Conservation (phyloP, 2,888 invertebrate species). For the Rhagonycha lutea region DNA sequence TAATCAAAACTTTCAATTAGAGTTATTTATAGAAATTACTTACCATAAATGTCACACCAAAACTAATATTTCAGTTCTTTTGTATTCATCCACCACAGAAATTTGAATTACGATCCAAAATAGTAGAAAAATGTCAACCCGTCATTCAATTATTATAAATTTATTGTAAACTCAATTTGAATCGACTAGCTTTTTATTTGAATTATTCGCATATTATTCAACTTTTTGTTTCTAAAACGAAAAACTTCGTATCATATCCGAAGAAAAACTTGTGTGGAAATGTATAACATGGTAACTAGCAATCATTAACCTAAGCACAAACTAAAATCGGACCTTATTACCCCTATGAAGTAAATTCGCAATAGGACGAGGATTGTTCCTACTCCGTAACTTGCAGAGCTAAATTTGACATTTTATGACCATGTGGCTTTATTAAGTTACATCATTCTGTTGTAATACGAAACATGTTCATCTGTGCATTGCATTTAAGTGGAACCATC, state of each 20-base stretch:
- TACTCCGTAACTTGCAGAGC: neutral
- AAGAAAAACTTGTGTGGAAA: too few species aligned
- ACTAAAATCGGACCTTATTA: neutral
- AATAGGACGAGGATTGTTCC: neutral
- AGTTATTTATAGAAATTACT: slow-evolving; percentile 18
- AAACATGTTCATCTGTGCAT: neutral
- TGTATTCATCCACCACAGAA: neutral
- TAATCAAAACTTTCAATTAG: slow-evolving; percentile 21
- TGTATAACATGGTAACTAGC: too few species aligned
- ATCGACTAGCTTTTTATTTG: too few species aligned
- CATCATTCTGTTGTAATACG: neutral
- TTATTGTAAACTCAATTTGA: too few species aligned
- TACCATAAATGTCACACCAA: neutral
- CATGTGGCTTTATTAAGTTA: neutral
- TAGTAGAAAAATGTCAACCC: too few species aligned
- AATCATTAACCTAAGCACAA: neutral
- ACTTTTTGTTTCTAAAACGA: too few species aligned
- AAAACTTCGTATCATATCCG: too few species aligned
- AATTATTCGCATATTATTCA: too few species aligned
- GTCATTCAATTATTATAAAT: too few species aligned
- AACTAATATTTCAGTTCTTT: neutral
- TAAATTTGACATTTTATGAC: neutral
- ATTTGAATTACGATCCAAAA: neutral
- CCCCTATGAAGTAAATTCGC: neutral
- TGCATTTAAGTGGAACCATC: slow-evolving; percentile 30